phyloP scores from a whole-genome alignment of 2,797 vertebrate genomes.

The Dendrocincla tyrannina region DNA sequence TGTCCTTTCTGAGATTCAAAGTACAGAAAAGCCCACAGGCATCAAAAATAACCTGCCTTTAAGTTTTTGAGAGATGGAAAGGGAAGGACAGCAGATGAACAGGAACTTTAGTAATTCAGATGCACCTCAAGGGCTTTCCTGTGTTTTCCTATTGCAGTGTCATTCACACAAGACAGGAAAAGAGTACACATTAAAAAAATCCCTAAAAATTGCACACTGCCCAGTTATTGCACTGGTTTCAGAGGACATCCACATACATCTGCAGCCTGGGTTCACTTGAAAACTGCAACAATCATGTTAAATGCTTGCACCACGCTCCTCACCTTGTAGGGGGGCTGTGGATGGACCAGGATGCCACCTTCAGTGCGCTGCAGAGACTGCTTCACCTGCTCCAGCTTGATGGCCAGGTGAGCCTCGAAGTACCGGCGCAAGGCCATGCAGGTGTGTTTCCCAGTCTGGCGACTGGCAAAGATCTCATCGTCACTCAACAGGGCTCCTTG shows the following conservation, averaged over 20 bases:
- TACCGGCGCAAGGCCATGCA: slow-evolving; percentile 98
- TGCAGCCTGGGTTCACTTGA: neutral
- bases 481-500: slow-evolving; percentile 95
- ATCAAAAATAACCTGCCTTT: neutral
- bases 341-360: slow-evolving; percentile 92
- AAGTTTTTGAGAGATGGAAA: neutral
- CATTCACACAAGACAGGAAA: neutral
- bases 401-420: slow-evolving; percentile 97
- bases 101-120: neutral
- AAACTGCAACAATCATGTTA: neutral
- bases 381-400: slow-evolving; percentile 98
- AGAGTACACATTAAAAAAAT: neutral
- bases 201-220: neutral
- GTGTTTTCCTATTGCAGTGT: neutral
- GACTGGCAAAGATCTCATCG: slow-evolving; percentile 98
- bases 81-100: neutral
- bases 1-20: neutral
- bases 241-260: neutral
- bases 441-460: slow-evolving; percentile 98
- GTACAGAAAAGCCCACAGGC: neutral
- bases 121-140: neutral
- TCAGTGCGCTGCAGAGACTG: slow-evolving; percentile 97
- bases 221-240: neutral
- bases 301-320: neutral
- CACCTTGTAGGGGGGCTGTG: slow-evolving; percentile 97